phyloP scores from a whole-genome alignment of 1,140 invertebrate species.

The Asobara japonica region DNA sequence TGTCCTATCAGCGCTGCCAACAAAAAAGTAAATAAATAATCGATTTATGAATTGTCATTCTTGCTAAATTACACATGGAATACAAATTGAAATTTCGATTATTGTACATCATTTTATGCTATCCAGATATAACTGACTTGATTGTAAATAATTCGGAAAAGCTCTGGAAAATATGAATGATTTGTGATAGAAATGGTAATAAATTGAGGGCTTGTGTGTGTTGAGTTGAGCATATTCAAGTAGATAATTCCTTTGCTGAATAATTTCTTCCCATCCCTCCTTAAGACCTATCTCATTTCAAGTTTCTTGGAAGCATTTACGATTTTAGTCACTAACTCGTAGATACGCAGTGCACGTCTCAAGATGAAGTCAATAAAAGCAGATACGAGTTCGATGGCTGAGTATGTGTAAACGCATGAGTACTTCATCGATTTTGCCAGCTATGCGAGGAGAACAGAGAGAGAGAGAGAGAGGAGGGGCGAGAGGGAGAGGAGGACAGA shows the following conservation, averaged over 20 bases:
- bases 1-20: background rate
- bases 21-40: background rate
- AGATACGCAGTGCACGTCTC: constrained; percentile 7
- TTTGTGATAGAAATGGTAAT: no score
- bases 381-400: constrained; percentile 8
- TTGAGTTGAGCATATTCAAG: no score
- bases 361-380: constrained; percentile 11
- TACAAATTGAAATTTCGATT: background rate
- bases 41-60: background rate
- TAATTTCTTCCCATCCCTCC: background rate
- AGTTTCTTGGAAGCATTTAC: background rate
- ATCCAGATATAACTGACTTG: background rate
- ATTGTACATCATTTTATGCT: background rate
- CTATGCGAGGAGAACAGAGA: background rate
- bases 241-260: background rate
- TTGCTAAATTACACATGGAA: background rate
- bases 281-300: background rate
- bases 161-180: no score
- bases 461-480: no score
- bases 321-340: constrained; percentile 5
- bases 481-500: background rate
- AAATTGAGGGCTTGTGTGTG: no score
- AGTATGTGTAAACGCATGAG: constrained; percentile 11
- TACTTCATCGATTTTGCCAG: constrained; percentile 12
- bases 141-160: background rate